phyloP scores from a whole-genome alignment of 2,113 vertebrate genomes.

The Sinocyclocheilus rhinocerous region DNA sequence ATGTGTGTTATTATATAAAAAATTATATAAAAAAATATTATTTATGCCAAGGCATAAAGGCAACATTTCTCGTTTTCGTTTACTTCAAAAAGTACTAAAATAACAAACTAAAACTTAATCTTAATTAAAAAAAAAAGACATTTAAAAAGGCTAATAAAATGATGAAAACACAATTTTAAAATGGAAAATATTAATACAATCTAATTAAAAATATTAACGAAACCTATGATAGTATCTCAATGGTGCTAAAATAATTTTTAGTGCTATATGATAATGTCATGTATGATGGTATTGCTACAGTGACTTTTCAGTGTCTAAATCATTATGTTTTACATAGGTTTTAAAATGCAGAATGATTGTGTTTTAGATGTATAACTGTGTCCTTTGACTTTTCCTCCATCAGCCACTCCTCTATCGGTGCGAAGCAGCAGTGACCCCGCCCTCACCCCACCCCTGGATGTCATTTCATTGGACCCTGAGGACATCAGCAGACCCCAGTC shows the following conservation, averaged over 20 bases:
- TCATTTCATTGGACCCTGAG: conserved; percentile 60
- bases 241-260: background rate
- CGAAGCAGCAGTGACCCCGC: conserved; percentile 84
- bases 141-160: background rate
- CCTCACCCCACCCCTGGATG: conserved; percentile 68
- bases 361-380: background rate
- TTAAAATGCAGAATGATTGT: background rate
- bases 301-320: background rate
- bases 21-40: too few relatives aligned
- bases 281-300: background rate
- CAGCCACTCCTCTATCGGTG: conserved; percentile 83
- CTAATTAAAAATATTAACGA: background rate
- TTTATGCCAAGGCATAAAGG: too few relatives aligned
- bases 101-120: background rate
- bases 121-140: background rate
- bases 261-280: background rate
- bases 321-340: background rate
- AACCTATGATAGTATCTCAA: background rate
- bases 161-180: background rate
- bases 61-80: too few relatives aligned
- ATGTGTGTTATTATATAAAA: too few relatives aligned
- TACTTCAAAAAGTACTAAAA: background rate
- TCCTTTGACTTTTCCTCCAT: background rate
- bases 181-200: background rate
- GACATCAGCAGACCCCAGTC: conserved; percentile 69